phyloP scores from a whole-genome alignment of 2,888 invertebrate genomes.

The Amiota minor region DNA sequence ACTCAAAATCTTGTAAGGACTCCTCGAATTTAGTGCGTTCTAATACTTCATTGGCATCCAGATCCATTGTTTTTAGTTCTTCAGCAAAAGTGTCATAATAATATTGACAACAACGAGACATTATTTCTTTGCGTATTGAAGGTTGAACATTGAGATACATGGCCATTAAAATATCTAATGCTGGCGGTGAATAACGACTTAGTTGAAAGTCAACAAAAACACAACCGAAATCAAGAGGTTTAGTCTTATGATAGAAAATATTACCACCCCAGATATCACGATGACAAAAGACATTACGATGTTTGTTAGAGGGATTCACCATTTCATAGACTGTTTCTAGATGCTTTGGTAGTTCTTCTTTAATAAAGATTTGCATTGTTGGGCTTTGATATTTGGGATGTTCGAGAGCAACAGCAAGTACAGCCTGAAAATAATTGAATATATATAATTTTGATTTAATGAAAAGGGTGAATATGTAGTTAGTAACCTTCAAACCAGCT shows the following conservation, averaged over 20 bases:
- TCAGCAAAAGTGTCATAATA: slow-evolving; percentile 59
- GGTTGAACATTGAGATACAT: slow-evolving; percentile 63
- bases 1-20: slow-evolving; percentile 67
- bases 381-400: slow-evolving; percentile 53
- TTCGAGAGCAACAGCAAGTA: slow-evolving; percentile 53
- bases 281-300: slow-evolving; percentile 75
- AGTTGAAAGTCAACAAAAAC: slow-evolving; percentile 71
- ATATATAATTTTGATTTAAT: neutral
- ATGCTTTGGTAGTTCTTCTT: slow-evolving; percentile 55
- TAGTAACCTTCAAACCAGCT: slow-evolving; percentile 56
- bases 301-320: slow-evolving; percentile 65
- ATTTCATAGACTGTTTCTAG: slow-evolving; percentile 62
- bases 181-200: slow-evolving; percentile 68
- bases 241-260: slow-evolving; percentile 61
- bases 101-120: slow-evolving; percentile 44
- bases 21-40: slow-evolving; percentile 64
- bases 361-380: slow-evolving; percentile 55
- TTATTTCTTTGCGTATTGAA: slow-evolving; percentile 45
- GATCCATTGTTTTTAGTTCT: slow-evolving; percentile 61
- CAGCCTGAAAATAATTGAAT: slow-evolving; percentile 44
- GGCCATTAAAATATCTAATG: slow-evolving; percentile 67
- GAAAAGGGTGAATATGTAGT: neutral
- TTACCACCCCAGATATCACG: slow-evolving; percentile 73
- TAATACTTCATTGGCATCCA: slow-evolving; percentile 61
- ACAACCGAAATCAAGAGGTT: slow-evolving; percentile 49